A percentile compares a stretch with the other conserved stretches of the same genome.
These are phyloP conservation scores for Adelges cooleyi DNA, from an alignment of 1,140 invertebrate genomes.

Conservation along the genomic window DNA sequence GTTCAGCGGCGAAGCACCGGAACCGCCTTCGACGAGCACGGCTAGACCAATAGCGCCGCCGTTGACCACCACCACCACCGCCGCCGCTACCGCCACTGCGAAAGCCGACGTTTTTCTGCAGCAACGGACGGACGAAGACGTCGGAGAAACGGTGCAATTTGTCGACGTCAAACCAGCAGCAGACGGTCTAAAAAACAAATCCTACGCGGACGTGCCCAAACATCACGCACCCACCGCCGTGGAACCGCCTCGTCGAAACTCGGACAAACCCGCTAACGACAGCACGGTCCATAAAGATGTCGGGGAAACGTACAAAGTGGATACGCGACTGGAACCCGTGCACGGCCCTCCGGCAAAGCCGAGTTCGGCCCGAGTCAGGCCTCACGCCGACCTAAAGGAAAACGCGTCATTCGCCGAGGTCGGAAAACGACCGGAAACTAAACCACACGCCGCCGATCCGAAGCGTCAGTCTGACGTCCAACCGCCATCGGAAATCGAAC, in stretches of 20 bases:
- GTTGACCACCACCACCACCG: no score
- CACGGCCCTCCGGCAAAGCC: no score
- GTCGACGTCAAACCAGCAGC: not conserved
- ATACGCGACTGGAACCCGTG: no score
- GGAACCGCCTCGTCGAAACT: no score
- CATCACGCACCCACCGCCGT: no score
- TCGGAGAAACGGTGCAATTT: not conserved
- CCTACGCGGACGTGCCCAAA: no score
- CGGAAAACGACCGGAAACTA: not conserved
- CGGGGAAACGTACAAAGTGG: no score
- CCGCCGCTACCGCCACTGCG: not conserved
- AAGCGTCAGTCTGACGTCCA: not conserved
- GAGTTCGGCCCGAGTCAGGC: not conserved
- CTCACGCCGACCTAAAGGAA: not conserved
- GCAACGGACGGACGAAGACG: conserved; percentile 11
- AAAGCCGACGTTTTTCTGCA: not conserved
- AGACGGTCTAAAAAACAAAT: no score
- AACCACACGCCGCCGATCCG: not conserved
- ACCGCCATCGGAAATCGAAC: no score
- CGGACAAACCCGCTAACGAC: no score
- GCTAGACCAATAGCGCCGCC: not conserved
- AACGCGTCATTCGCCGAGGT: not conserved
- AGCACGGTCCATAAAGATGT: no score
- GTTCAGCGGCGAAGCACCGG: not conserved
- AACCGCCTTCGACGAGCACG: not conserved